These are phyloP conservation scores for Pseudopleuronectes americanus DNA, from an alignment of 2,797 vertebrate species.

Conservation along the genomic window DNA sequence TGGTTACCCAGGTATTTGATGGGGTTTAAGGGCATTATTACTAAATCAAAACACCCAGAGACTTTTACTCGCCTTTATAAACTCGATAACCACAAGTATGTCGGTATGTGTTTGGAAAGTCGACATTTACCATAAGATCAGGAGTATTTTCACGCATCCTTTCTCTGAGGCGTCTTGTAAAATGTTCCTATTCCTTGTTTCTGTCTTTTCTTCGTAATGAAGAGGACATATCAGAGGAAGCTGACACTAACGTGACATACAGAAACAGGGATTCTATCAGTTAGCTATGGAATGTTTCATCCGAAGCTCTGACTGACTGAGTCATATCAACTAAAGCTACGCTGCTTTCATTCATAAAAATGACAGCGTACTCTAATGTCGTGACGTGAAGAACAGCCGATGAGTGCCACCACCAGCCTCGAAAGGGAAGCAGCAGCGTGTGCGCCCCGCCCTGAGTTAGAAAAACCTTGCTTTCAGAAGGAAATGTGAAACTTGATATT, in stretches of 20 bases:
- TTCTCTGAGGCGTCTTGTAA: not conserved
- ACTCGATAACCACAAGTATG: not conserved
- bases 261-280: not conserved
- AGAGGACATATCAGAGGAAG: too few species aligned
- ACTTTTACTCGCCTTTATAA: not conserved
- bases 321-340: not conserved
- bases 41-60: not conserved
- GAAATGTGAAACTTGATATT: not conserved
- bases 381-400: not conserved
- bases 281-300: not conserved
- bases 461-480: not conserved
- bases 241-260: not conserved
- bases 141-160: not conserved
- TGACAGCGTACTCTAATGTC: not conserved
- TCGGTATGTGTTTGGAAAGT: not conserved
- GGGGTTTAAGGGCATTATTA: not conserved
- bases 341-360: not conserved
- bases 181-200: not conserved
- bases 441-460: not conserved
- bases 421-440: too few species aligned
- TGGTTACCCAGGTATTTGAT: conserved; percentile 1
- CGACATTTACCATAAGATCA: not conserved
- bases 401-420: not conserved
- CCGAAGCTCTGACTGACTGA: not conserved
- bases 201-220: not conserved